Base-by-base conservation (phyloP, 2,113 vertebrate genomes). In the Eleginops maclovinus region DNA sequence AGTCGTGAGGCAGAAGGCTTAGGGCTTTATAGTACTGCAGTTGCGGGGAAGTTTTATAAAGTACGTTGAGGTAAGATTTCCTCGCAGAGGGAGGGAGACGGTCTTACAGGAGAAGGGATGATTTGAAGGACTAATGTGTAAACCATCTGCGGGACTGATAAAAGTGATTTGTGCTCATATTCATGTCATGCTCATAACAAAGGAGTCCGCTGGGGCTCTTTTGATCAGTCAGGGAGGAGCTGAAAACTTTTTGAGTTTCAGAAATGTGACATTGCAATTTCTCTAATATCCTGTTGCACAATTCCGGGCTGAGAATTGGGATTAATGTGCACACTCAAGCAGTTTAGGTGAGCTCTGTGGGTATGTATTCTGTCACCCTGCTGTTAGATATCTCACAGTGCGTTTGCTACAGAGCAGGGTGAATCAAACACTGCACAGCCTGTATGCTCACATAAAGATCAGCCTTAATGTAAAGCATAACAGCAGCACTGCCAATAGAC, bases 61-160 rank as follows among this genome's bases (percentile, higher is more conserved):
- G 83, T 84, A 70, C 7, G 1, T 21, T 2, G 24, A 80, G 85
- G 47, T 60, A 68, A 80, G 77, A 87, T 77, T n/a, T 79, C 71
- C 69, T 60, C 13, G 0, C 66, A 2, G 58, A 76, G 65, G 72
- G 53, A 84, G 67, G 50, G 64, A 80, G 72, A 49, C 74, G 0
- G 44, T 72, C 58, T 72, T 84, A 71, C 55, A 72, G 75, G 65
- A 63, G 36, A 75, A 53, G 64, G 58, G 64, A 82, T 87, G 85
- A 81, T 74, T 56, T 76, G 80, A 82, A 62, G 81, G 77, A 61
- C 74, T 81, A 80, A 89, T 70, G 81, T 79, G 74, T 71, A 82
- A 85, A 87, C 68, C 77, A 86, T 88, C 86, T 72, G 85, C 19
- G 50, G 21, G 78, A 63, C 83, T 88, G 90, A 90, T 90, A 63